These are phyloP conservation scores for Cerceris ruficornis DNA, from an alignment of 2,888 invertebrate species.

Conservation along the genomic window DNA sequence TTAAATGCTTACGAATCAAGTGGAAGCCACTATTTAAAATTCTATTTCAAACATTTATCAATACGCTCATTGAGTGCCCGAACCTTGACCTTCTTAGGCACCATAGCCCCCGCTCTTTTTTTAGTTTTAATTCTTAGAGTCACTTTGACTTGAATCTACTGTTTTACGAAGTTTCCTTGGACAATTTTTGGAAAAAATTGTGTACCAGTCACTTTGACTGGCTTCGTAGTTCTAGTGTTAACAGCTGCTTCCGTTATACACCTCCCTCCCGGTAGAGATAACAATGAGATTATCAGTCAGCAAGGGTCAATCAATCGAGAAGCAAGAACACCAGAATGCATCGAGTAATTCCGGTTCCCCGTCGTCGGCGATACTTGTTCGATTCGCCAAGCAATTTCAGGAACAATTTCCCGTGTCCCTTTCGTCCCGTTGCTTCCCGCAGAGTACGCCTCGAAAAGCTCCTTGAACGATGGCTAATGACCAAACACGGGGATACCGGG, in stretches of 20 bases:
- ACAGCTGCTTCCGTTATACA: too few relatives aligned
- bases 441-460: constrained; percentile 14
- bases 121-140: too few relatives aligned
- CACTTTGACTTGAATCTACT: too few relatives aligned
- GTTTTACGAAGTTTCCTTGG: too few relatives aligned
- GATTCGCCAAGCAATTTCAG: background rate
- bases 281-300: background rate
- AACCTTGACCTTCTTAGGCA: too few relatives aligned
- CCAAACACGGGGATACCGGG: constrained; percentile 30
- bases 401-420: constrained; percentile 8
- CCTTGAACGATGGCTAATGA: constrained; percentile 25
- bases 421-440: background rate
- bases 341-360: background rate
- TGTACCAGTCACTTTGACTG: too few relatives aligned
- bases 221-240: too few relatives aligned
- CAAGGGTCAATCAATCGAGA: background rate
- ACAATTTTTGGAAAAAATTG: too few relatives aligned
- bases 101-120: too few relatives aligned
- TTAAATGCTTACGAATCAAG: background rate
- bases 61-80: too few relatives aligned
- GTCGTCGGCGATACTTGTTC: constrained; percentile 1
- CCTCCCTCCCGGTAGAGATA: background rate
- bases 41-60: too few relatives aligned
- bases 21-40: too few relatives aligned
- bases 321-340: background rate